Evolutionary conservation across 2,113 vertebrate genomes (phyloP).

Genomic region (Sclerurus mexicanus): DNA sequence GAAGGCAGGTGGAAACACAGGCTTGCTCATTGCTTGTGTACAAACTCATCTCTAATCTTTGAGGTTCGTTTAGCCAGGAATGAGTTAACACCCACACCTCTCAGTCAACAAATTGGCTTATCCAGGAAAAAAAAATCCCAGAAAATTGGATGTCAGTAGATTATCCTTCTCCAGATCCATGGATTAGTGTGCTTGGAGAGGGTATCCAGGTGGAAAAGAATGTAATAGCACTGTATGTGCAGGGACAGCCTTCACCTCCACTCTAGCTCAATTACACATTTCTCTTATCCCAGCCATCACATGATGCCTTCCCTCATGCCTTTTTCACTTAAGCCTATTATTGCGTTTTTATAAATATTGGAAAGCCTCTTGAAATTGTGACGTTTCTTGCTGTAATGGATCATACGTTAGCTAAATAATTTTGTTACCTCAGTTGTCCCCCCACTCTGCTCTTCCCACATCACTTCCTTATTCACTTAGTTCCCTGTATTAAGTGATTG

Average conservation of each 20-base stretch:
- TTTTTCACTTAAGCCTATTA: conserved; percentile 34
- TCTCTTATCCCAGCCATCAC: conserved; percentile 44
- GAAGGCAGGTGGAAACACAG: not conserved
- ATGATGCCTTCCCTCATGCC: not conserved
- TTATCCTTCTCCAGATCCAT: conserved; percentile 58
- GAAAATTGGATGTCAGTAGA: conserved; percentile 67
- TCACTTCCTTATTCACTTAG: not conserved
- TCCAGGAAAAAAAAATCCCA: not conserved
- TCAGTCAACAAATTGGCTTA: conserved; percentile 50
- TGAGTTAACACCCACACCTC: conserved; percentile 52
- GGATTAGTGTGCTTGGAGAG: conserved; percentile 60
- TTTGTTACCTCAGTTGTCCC: not conserved
- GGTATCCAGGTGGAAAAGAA: conserved; percentile 59
- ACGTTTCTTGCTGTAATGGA: not conserved
- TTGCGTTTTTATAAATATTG: conserved; percentile 39
- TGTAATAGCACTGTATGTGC: conserved; percentile 10
- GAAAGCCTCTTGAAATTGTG: conserved; percentile 20
- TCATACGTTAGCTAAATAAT: not conserved
- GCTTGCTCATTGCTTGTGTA: not conserved
- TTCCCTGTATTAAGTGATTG: not conserved
- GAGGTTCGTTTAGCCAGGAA: conserved; percentile 24
- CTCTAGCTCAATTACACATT: conserved; percentile 28
- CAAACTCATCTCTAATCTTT: conserved; percentile 17
- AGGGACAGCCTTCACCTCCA: not conserved
- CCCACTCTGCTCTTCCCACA: not conserved